Percentiles rank a stretch among this genome's conserved stretches.
These are phyloP conservation scores for Drosophila parthenogenetica DNA, from an alignment of 2,888 invertebrate genomes.

Conservation along the genomic window DNA sequence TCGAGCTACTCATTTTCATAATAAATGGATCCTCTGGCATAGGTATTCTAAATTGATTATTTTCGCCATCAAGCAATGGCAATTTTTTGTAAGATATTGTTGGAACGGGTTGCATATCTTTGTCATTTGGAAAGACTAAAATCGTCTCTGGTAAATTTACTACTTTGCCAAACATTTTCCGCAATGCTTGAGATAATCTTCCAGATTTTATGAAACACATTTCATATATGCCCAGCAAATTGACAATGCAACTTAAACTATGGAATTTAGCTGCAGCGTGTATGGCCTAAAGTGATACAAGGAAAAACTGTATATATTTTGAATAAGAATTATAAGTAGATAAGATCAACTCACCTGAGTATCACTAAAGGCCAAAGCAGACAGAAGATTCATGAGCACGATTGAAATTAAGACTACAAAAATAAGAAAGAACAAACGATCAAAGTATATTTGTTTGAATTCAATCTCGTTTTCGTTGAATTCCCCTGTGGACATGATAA, in stretches of 20 bases:
- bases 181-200: neutral
- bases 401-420: constrained; percentile 33
- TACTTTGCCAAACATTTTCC: neutral
- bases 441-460: neutral
- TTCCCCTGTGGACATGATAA: constrained; percentile 43
- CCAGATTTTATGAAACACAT: neutral
- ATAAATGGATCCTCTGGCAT: neutral
- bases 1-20: neutral
- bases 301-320: neutral
- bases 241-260: constrained; percentile 9
- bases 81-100: neutral
- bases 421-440: constrained; percentile 6
- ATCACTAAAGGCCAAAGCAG: constrained; percentile 38
- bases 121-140: constrained; percentile 11
- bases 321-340: too few relatives aligned
- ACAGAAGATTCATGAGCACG: constrained; percentile 37
- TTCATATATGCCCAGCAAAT: constrained; percentile 24
- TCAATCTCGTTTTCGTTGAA: constrained; percentile 18
- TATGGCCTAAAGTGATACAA: constrained; percentile 24
- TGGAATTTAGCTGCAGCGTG: constrained; percentile 26
- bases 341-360: constrained; percentile 29
- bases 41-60: neutral
- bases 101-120: neutral
- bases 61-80: neutral
- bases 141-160: neutral